phyloP scores from a whole-genome alignment of 2,113 vertebrate genomes.

The Chaetops frenatus region DNA sequence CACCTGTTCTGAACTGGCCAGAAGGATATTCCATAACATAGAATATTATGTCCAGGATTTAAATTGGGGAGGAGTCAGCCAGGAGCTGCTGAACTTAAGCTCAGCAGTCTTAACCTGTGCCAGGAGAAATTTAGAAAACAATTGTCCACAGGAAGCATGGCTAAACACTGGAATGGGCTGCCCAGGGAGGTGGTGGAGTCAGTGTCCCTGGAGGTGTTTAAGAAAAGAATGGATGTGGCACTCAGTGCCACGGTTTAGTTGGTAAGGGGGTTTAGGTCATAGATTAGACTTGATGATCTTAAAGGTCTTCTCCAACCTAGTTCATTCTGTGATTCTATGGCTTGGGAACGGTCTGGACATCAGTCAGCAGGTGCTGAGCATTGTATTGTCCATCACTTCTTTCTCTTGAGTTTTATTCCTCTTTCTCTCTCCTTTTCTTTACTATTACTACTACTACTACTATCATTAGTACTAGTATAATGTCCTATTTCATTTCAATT shows the following conservation, averaged over 20 bases:
- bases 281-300: neutral
- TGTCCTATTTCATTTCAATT: neutral
- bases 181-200: neutral
- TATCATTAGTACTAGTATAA: neutral
- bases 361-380: neutral
- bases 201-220: neutral
- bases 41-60: neutral
- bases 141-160: neutral
- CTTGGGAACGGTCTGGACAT: accelerated
- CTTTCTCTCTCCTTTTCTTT: neutral
- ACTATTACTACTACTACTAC: neutral
- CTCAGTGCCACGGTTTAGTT: neutral
- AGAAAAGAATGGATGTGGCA: neutral
- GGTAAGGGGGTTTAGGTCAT: neutral
- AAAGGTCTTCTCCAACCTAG: neutral
- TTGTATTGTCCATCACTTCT: neutral
- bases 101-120: neutral
- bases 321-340: neutral
- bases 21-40: neutral
- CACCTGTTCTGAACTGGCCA: neutral
- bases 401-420: neutral
- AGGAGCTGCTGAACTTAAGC: neutral
- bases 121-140: neutral
- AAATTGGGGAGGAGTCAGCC: too few relatives aligned
- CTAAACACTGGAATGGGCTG: neutral